phyloP scores from a whole-genome alignment of 1,140 invertebrate genomes.

The Euglossa dilemma region DNA sequence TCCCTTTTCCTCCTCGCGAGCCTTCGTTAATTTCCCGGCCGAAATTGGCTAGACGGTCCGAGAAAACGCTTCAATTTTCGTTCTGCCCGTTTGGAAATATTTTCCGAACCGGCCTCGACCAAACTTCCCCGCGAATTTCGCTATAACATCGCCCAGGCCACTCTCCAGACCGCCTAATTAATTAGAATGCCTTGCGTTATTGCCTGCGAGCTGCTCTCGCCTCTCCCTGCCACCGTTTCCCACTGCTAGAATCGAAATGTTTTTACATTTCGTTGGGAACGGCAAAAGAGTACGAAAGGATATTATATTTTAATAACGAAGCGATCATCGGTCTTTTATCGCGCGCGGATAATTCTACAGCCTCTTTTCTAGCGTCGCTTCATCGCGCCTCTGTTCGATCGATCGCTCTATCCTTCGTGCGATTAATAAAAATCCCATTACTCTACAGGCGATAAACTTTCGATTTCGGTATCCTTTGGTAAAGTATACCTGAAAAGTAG shows the following conservation, averaged over 20 bases:
- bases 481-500: background rate
- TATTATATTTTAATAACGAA: too few relatives aligned
- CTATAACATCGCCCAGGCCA: background rate
- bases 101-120: background rate
- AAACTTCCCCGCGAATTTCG: background rate
- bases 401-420: too few relatives aligned
- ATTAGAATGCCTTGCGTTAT: slow-evolving; percentile 33
- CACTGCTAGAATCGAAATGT: background rate
- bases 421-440: too few relatives aligned
- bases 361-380: too few relatives aligned
- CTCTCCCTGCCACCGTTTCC: too few relatives aligned
- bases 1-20: background rate
- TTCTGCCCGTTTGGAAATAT: background rate
- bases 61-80: background rate
- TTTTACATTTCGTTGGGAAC: background rate
- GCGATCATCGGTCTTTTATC: too few relatives aligned
- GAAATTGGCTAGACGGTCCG: slow-evolving; percentile 2
- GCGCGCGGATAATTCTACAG: too few relatives aligned
- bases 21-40: slow-evolving; percentile 7
- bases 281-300: too few relatives aligned
- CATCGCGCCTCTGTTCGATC: too few relatives aligned
- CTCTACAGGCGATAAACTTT: too few relatives aligned
- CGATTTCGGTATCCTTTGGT: too few relatives aligned
- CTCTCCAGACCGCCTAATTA: slow-evolving; percentile 8
- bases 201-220: too few relatives aligned